Evolutionary conservation across 2,888 invertebrate species (phyloP).

Genomic region (Harpagoxenus sublaevis): DNA sequence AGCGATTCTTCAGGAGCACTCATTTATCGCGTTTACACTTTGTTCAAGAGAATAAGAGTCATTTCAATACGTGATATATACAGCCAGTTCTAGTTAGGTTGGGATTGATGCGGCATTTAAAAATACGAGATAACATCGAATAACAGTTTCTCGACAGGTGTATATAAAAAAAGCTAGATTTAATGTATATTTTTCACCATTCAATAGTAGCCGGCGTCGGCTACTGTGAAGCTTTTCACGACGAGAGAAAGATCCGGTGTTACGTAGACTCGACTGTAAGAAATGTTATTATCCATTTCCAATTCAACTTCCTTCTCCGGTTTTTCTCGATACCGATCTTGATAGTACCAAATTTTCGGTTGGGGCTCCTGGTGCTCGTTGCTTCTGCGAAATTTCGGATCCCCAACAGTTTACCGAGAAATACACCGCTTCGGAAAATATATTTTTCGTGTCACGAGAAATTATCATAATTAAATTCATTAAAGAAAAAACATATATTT

Average conservation of each 20-base stretch:
- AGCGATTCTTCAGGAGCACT: conserved; percentile 69
- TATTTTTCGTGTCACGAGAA: not conserved
- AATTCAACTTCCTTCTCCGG: conserved; percentile 85
- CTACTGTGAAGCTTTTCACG: conserved; percentile 83
- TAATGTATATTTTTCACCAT: not conserved
- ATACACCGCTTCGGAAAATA: not conserved
- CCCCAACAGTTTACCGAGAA: not conserved
- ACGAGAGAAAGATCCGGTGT: conserved; percentile 86
- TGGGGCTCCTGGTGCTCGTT: conserved; percentile 83
- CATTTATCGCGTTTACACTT: conserved; percentile 71
- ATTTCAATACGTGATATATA: not conserved
- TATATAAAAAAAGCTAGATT: not conserved
- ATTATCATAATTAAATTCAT: not conserved
- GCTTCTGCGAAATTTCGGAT: conserved; percentile 66
- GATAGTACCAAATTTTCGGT: conserved; percentile 87
- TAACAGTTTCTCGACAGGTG: not conserved
- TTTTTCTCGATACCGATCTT: conserved; percentile 82
- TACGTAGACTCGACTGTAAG: conserved; percentile 85
- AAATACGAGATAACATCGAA: not conserved
- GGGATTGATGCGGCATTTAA: not conserved
- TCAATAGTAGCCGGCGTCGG: conserved; percentile 84
- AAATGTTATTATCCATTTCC: conserved; percentile 86
- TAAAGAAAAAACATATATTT: too few species aligned
- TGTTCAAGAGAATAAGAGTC: not conserved
- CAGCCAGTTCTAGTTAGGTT: not conserved